Evolutionary conservation across 2,113 vertebrate genomes (phyloP).

Genomic region (Tyto alba): DNA sequence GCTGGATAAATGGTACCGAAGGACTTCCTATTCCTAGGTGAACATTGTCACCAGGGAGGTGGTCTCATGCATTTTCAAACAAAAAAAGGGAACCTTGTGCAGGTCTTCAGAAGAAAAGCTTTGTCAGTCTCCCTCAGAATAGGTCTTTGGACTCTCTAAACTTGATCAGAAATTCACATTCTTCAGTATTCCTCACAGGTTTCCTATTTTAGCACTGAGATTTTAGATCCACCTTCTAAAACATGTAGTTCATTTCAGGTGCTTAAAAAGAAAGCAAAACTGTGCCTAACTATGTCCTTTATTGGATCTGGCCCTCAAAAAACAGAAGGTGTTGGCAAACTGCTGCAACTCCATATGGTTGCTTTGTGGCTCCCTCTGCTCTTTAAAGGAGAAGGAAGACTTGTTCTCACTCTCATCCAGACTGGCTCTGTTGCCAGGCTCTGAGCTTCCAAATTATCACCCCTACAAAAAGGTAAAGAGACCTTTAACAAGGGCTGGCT

Average conservation of each 20-base stretch:
- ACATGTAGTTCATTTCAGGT: neutral
- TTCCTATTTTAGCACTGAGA: neutral
- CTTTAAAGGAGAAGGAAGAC: neutral
- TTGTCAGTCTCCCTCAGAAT: neutral
- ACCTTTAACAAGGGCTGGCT: conserved; percentile 14
- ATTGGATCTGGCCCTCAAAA: conserved; percentile 10
- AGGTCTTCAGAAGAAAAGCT: neutral
- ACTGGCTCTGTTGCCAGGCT: neutral
- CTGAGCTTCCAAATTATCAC: conserved; percentile 34
- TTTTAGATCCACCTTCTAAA: neutral
- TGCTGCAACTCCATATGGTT: neutral
- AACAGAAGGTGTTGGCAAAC: conserved; percentile 39
- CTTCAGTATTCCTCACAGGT: neutral
- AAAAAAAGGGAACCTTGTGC: neutral
- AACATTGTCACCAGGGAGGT: neutral
- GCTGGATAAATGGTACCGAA: neutral
- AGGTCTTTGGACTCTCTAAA: neutral
- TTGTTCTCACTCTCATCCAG: neutral
- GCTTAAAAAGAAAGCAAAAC: neutral
- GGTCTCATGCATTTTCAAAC: neutral
- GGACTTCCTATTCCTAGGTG: neutral
- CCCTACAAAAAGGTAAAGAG: conserved; percentile 34
- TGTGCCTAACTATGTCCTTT: neutral
- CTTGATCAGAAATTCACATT: neutral
- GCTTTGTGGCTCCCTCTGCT: conserved; percentile 15